Base-by-base conservation (phyloP, 2,888 invertebrate genomes). In the Nomada goodeniana region DNA sequence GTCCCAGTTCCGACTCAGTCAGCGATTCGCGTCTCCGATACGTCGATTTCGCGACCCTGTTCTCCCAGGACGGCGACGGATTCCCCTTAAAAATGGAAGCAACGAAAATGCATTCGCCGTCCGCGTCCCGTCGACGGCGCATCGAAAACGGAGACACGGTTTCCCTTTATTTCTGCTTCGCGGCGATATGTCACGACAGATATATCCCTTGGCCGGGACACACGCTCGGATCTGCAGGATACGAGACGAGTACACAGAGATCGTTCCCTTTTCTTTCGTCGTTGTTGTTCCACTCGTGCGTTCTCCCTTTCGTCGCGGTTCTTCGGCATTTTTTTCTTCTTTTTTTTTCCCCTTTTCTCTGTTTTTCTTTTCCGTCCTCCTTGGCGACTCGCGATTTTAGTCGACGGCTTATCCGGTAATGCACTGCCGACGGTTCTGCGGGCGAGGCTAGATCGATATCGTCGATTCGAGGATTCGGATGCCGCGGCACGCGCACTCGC, bases 51-150 rank as follows among this genome's bases (percentile, higher is more conserved):
- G 15, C 18, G 18, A 36, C 52, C 20, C 67, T 18, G 36, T 36
- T 36, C 36, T 52, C 23, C 50, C 13, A 29, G 57, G 57, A 68
- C 50, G 26, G n/a, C 18, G 50, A 26, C 20, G 71, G 65, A 59
- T 55, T 53, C 36, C 50, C 47, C 65, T 60, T 73, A 53, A 64
- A 78, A 69, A 65, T 78, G 69, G 70, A 78, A 70, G 59, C 78
- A 78, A 69, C 74, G 70, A 78, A 78, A 78, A 73, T 61, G 78
- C 81, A 74, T 70, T 78, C 55, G 7, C 36, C 36, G 36, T 7
- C 7, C 36, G 36, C 36, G 36, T 36, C 53, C n/a, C 55, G 23
- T 61, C 42, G 29, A n/a, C 47, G 29, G 29, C 55, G 52, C 52
- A 52, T 59, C 59, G 55, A 47, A 36, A 70, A 65, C 64, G 70